These are phyloP conservation scores for Oostethus manadensis DNA, from an alignment of 2,113 vertebrate species.

Conservation along the genomic window DNA sequence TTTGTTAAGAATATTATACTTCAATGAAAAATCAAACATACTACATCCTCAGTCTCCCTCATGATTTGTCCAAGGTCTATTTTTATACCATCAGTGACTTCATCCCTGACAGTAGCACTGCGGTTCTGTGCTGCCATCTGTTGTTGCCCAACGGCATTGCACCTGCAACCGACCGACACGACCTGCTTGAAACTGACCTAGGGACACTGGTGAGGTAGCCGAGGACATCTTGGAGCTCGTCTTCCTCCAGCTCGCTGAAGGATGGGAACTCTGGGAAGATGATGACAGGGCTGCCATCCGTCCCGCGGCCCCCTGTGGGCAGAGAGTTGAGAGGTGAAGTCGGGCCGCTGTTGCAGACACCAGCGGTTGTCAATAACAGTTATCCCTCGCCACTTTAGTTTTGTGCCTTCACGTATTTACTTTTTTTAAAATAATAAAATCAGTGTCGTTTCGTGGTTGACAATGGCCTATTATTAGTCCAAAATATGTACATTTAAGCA, in stretches of 20 bases:
- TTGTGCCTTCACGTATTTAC: too few species aligned
- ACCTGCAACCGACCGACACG: not conserved
- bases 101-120: not conserved
- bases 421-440: too few species aligned
- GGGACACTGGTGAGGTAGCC: constrained; percentile 88
- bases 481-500: too few species aligned
- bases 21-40: not conserved
- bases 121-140: constrained; percentile 31
- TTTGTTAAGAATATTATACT: too few species aligned
- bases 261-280: constrained; percentile 89
- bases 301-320: constrained; percentile 82
- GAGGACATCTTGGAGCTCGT: constrained; percentile 88
- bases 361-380: too few species aligned
- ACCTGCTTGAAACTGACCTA: constrained; percentile 67
- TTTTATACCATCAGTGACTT: constrained; percentile 2
- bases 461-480: too few species aligned
- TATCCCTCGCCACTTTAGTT: too few species aligned
- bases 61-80: constrained; percentile 1
- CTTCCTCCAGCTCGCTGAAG: constrained; percentile 85
- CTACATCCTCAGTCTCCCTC: not conserved
- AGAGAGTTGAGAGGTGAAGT: constrained; percentile 9
- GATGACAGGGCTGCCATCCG: constrained; percentile 86
- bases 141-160: constrained; percentile 17
- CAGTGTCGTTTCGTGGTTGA: too few species aligned
- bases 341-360: not conserved